These are phyloP conservation scores for Catagonus wagneri DNA, from an alignment of 2,113 vertebrate species.

Conservation along the genomic window DNA sequence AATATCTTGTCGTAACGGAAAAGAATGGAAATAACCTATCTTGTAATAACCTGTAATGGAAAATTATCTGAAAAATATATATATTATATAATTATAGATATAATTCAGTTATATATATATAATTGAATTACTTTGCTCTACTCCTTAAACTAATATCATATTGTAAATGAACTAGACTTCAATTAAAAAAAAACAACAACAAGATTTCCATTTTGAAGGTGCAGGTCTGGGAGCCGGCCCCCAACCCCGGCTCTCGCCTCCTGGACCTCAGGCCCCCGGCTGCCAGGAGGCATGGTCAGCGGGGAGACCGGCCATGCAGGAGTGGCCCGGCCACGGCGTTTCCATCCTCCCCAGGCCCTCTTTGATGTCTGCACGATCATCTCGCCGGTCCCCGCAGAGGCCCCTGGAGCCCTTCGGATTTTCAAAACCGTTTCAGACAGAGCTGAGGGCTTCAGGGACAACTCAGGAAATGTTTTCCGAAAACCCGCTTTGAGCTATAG, in stretches of 20 bases:
- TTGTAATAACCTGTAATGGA: too few relatives aligned
- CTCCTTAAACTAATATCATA: too few relatives aligned
- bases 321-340: rapidly evolving
- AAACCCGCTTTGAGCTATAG: neutral
- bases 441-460: too few relatives aligned
- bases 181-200: too few relatives aligned
- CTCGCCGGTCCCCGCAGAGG: rapidly evolving
- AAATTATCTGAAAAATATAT: too few relatives aligned
- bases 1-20: too few relatives aligned
- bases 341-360: rapidly evolving
- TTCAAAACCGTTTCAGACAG: neutral
- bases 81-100: too few relatives aligned
- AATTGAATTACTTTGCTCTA: too few relatives aligned
- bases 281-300: neutral
- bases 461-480: neutral
- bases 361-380: neutral
- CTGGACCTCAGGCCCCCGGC: neutral
- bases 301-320: neutral
- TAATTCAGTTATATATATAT: too few relatives aligned
- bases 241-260: neutral
- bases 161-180: too few relatives aligned
- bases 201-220: neutral
- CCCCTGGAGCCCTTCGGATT: neutral
- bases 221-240: neutral
- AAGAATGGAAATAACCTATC: too few relatives aligned